Conservation (phyloP, 1,140 invertebrate genomes). For the Gryllus bimaculatus region DNA sequence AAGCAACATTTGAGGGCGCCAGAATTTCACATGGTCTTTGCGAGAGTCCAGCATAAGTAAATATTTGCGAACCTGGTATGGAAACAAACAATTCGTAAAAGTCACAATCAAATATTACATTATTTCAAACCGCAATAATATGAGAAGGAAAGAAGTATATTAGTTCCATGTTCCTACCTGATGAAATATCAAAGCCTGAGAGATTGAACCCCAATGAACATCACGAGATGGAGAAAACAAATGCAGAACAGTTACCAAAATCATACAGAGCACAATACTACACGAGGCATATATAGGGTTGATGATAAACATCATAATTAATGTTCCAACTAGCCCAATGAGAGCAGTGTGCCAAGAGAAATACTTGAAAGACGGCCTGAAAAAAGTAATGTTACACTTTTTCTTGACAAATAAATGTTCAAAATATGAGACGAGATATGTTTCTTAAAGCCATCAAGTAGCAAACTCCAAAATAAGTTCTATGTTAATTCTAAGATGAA, state of each 20-base stretch:
- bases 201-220: slow-evolving; percentile 93
- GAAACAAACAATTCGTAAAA: slow-evolving; percentile 2
- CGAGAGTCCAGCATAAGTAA: slow-evolving; percentile 87
- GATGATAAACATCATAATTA: slow-evolving; percentile 93
- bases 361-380: slow-evolving; percentile 89
- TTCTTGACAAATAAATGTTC: too few species aligned
- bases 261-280: slow-evolving; percentile 76
- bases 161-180: slow-evolving; percentile 50
- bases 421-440: too few species aligned
- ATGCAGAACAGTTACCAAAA: slow-evolving; percentile 79
- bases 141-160: neutral
- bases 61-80: slow-evolving; percentile 81
- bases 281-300: slow-evolving; percentile 82
- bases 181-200: slow-evolving; percentile 97
- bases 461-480: too few species aligned
- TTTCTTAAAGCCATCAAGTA: too few species aligned
- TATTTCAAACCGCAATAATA: neutral
- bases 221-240: slow-evolving; percentile 77
- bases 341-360: slow-evolving; percentile 92
- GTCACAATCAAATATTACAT: neutral
- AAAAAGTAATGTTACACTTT: slow-evolving; percentile 26
- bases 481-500: too few species aligned
- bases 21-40: slow-evolving; percentile 98
- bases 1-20: slow-evolving; percentile 93
- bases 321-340: slow-evolving; percentile 74